Conservation (phyloP, 1,140 invertebrate genomes). For the Teleopsis dalmanni region DNA sequence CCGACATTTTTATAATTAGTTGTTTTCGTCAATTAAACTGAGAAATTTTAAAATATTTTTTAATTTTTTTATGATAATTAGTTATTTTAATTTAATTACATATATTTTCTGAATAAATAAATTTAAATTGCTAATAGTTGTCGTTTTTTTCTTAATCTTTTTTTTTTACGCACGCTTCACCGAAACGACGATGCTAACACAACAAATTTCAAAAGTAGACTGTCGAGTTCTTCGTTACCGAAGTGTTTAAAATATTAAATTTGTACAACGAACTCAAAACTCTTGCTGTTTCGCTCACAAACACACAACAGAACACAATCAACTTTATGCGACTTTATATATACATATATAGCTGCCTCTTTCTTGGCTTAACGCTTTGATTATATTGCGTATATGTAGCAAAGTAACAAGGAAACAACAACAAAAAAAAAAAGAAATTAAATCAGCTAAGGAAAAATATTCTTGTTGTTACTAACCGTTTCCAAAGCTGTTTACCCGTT, state of each 20-base stretch:
- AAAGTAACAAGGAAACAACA: too few relatives aligned
- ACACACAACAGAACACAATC: too few relatives aligned
- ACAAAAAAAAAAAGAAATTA: too few relatives aligned
- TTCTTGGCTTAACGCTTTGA: too few relatives aligned
- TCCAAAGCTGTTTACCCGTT: slow-evolving; percentile 42
- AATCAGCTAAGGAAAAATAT: too few relatives aligned
- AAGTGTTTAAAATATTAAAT: too few relatives aligned
- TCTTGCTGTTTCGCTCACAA: too few relatives aligned
- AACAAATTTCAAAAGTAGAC: slow-evolving; percentile 40
- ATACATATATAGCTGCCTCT: too few relatives aligned
- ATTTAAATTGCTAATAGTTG: slow-evolving; percentile 11
- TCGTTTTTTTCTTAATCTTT: background rate
- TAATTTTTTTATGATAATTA: slow-evolving; percentile 4
- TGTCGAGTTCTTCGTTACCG: slow-evolving; percentile 23
- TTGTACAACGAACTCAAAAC: too few relatives aligned
- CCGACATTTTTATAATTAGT: slow-evolving; percentile 35
- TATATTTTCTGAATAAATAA: slow-evolving; percentile 7
- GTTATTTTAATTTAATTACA: background rate
- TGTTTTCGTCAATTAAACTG: slow-evolving; percentile 16
- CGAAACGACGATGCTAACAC: slow-evolving; percentile 32
- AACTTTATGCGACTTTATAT: too few relatives aligned
- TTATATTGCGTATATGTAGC: too few relatives aligned
- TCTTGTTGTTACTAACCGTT: too few relatives aligned
- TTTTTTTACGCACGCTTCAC: slow-evolving; percentile 2
- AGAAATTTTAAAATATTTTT: slow-evolving; percentile 10